Evolutionary conservation across 2,888 invertebrate species (phyloP).

Genomic region (Flexamia atlantica): DNA sequence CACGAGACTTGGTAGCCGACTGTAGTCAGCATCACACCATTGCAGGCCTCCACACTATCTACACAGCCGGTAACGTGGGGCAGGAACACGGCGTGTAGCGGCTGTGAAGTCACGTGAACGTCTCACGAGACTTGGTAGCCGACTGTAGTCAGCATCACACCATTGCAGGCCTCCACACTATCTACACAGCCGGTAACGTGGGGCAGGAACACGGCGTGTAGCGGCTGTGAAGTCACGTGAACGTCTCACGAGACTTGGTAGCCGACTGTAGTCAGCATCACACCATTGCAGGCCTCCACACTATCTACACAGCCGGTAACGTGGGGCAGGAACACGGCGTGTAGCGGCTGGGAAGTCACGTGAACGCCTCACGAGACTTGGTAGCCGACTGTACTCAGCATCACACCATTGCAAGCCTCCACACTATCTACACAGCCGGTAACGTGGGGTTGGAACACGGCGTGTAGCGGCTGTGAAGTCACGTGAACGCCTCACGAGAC

Average conservation of each 20-base stretch:
- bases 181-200: neutral
- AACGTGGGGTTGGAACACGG: neutral
- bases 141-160: neutral
- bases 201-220: neutral
- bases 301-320: neutral
- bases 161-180: no score
- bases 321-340: neutral
- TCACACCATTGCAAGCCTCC: no score
- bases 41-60: neutral
- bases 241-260: constrained; percentile 1
- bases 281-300: neutral
- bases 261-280: neutral
- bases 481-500: neutral
- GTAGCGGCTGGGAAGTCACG: neutral
- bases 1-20: neutral
- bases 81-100: neutral
- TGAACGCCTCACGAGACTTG: neutral
- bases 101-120: neutral
- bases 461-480: neutral
- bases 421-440: no score
- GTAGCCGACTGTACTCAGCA: neutral
- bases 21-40: neutral
- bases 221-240: neutral
- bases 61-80: neutral
- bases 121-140: neutral